phyloP scores from a whole-genome alignment of 2,888 invertebrate genomes.

The Diachrysia chrysitis region DNA sequence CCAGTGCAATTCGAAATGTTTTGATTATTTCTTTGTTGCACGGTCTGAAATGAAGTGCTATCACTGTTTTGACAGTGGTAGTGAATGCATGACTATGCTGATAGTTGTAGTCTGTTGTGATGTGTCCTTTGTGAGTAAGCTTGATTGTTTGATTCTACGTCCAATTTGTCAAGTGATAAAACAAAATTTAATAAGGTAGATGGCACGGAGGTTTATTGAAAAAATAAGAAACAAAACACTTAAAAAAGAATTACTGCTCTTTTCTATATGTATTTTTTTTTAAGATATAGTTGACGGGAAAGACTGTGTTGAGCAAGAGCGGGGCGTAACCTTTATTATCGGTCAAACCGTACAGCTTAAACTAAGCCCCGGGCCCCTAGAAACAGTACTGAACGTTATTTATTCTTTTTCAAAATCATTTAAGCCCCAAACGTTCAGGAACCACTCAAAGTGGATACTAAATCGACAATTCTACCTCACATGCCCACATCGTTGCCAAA shows the following conservation, averaged over 20 bases:
- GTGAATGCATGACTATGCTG: constrained; percentile 20
- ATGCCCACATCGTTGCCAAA: constrained; percentile 25
- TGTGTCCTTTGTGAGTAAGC: neutral
- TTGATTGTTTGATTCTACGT: constrained; percentile 14
- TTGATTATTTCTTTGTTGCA: constrained; percentile 67
- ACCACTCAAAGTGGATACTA: neutral
- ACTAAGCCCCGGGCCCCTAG: too few species aligned
- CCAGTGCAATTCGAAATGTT: constrained; percentile 66
- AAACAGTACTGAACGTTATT: too few species aligned
- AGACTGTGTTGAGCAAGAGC: too few species aligned
- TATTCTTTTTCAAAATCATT: neutral
- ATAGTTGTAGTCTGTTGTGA: constrained; percentile 15
- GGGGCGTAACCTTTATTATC: too few species aligned
- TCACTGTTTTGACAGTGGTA: constrained; percentile 19
- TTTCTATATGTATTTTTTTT: too few species aligned
- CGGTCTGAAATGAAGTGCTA: constrained; percentile 28
- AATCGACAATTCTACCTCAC: constrained; percentile 2
- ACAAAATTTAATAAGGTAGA: too few species aligned
- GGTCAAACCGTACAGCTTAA: too few species aligned
- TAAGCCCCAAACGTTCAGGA: neutral
- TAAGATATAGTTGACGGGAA: neutral
- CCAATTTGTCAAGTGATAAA: too few species aligned
- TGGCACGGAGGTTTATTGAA: constrained; percentile 5
- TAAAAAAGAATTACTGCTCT: too few species aligned
- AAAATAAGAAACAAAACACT: too few species aligned